These are phyloP conservation scores for Chrysolina oricalcia DNA, from an alignment of 2,888 invertebrate genomes.

Conservation along the genomic window DNA sequence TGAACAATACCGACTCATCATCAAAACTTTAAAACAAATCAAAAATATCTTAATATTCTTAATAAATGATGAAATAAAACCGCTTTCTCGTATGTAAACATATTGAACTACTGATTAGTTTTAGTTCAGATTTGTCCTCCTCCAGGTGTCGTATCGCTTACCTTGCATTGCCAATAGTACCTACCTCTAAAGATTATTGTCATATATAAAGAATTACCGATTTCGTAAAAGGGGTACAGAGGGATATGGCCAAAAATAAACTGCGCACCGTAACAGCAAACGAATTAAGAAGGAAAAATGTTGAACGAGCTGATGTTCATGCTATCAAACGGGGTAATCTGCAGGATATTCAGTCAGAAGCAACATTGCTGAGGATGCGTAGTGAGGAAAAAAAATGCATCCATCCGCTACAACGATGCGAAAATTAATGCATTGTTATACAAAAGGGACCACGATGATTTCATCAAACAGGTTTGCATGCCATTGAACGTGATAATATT, in stretches of 20 bases:
- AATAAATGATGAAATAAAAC: too few relatives aligned
- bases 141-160: too few relatives aligned
- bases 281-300: background rate
- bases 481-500: conserved; percentile 33
- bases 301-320: conserved; percentile 4
- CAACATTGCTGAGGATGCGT: background rate
- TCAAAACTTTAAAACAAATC: too few relatives aligned
- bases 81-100: too few relatives aligned
- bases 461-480: conserved; percentile 29
- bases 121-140: too few relatives aligned
- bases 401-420: background rate
- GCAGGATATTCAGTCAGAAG: conserved; percentile 20
- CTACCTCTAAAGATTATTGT: conserved; percentile 16
- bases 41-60: too few relatives aligned
- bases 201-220: conserved; percentile 22
- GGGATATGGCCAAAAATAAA: background rate
- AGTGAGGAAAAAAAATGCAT: conserved; percentile 2
- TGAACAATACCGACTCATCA: too few relatives aligned
- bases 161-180: too few relatives aligned
- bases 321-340: conserved; percentile 11
- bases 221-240: conserved; percentile 22
- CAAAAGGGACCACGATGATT: conserved; percentile 19
- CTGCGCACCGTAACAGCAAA: background rate
- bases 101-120: too few relatives aligned
- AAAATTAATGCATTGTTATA: conserved; percentile 17